Percentiles rank a stretch among this genome's conserved stretches.
These are phyloP conservation scores for Portunus trituberculatus DNA, from an alignment of 1,140 invertebrate genomes.

Conservation along the genomic window DNA sequence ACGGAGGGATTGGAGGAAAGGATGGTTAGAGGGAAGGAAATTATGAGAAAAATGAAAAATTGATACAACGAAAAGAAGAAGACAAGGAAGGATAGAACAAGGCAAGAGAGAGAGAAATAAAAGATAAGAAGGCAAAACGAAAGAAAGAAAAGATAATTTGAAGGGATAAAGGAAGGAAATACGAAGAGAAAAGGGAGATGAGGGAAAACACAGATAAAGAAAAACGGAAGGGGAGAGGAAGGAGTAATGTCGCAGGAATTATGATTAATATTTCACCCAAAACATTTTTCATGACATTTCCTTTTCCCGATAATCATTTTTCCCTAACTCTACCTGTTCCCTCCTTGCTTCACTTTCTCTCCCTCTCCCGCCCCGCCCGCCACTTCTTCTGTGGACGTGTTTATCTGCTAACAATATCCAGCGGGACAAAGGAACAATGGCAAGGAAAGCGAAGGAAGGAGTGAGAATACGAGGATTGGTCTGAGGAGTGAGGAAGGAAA, in stretches of 20 bases:
- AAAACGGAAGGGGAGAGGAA: neutral
- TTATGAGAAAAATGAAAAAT: neutral
- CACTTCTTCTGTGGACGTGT: neutral
- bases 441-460: neutral
- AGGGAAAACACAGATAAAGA: neutral
- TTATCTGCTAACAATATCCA: constrained; percentile 23
- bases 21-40: neutral
- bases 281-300: neutral
- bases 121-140: neutral
- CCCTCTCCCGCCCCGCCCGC: neutral
- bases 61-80: neutral
- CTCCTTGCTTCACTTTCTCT: neutral
- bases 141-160: no score
- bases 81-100: neutral
- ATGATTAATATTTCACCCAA: no score
- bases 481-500: neutral
- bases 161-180: no score
- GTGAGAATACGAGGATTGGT: neutral
- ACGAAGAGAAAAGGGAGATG: neutral
- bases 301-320: neutral
- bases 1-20: neutral
- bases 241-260: no score
- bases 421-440: constrained; percentile 1
- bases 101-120: neutral
- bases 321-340: neutral